Evolutionary conservation across 2,797 vertebrate genomes (phyloP).

Genomic region (Bradypus variegatus): DNA sequence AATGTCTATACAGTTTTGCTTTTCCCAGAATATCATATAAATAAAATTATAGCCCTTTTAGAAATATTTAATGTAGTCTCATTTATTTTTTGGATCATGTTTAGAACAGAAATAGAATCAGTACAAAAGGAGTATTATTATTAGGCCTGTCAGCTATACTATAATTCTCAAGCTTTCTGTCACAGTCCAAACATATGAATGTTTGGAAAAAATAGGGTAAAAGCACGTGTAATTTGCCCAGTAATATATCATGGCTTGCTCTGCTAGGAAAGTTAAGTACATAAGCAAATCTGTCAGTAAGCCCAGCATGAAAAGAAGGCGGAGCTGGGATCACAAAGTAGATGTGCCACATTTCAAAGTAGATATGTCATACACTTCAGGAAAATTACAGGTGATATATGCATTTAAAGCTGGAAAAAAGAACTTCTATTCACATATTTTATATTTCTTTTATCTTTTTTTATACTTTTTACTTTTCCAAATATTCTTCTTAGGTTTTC

Average conservation of each 20-base stretch:
- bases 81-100: background rate
- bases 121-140: background rate
- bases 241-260: constrained; percentile 62
- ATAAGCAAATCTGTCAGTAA: constrained; percentile 35
- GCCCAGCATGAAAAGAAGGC: constrained; percentile 11
- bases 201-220: constrained; percentile 61
- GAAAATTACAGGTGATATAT: constrained; percentile 11
- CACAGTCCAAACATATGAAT: constrained; percentile 64
- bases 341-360: constrained; percentile 16
- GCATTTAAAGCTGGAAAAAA: constrained; percentile 38
- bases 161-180: constrained; percentile 58
- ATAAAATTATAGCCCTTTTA: background rate
- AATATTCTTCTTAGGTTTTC: background rate
- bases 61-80: constrained; percentile 54
- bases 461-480: background rate
- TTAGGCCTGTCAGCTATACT: background rate
- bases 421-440: constrained; percentile 10
- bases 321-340: background rate
- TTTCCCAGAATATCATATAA: too few species aligned
- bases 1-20: too few species aligned
- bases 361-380: background rate
- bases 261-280: constrained; percentile 52
- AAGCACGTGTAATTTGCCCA: constrained; percentile 68
- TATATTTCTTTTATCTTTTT: constrained; percentile 6
- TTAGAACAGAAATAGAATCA: constrained; percentile 4